Evolutionary conservation across 1,140 invertebrate genomes (phyloP).

Genomic region (Aricia agestis): DNA sequence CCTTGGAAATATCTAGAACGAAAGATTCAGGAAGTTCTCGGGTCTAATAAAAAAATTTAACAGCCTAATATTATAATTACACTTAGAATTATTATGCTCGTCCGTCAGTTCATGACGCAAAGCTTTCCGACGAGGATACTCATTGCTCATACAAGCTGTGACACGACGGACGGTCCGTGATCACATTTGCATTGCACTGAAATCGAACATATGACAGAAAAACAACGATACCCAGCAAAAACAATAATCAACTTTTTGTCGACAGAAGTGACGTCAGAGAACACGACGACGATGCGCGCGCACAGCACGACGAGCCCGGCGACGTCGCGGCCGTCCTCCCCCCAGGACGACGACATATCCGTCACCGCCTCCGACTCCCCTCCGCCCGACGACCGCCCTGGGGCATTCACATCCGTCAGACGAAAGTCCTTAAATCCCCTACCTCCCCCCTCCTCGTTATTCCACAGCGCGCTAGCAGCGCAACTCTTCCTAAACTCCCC

Average conservation of each 20-base stretch:
- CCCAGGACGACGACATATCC: slow-evolving; percentile 81
- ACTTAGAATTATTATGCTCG: too few relatives aligned
- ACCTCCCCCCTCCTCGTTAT: slow-evolving; percentile 72
- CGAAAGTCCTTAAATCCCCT: slow-evolving; percentile 64
- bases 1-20: too few relatives aligned
- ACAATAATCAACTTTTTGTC: slow-evolving; percentile 22
- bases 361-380: slow-evolving; percentile 79
- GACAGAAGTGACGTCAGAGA: slow-evolving; percentile 58
- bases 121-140: too few relatives aligned
- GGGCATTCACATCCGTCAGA: slow-evolving; percentile 74
- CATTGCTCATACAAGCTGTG: too few relatives aligned
- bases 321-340: slow-evolving; percentile 71
- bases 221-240: too few relatives aligned
- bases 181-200: too few relatives aligned
- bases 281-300: slow-evolving; percentile 68
- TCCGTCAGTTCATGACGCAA: too few relatives aligned
- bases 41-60: too few relatives aligned
- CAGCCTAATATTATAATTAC: too few relatives aligned
- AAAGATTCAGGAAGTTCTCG: too few relatives aligned
- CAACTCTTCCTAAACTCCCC: slow-evolving; percentile 84
- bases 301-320: slow-evolving; percentile 81
- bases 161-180: too few relatives aligned
- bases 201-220: too few relatives aligned
- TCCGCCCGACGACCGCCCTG: slow-evolving; percentile 69
- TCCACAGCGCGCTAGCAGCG: slow-evolving; percentile 82